Evolutionary conservation across 2,888 invertebrate genomes (phyloP).

Genomic region (Amorpha juglandis): DNA sequence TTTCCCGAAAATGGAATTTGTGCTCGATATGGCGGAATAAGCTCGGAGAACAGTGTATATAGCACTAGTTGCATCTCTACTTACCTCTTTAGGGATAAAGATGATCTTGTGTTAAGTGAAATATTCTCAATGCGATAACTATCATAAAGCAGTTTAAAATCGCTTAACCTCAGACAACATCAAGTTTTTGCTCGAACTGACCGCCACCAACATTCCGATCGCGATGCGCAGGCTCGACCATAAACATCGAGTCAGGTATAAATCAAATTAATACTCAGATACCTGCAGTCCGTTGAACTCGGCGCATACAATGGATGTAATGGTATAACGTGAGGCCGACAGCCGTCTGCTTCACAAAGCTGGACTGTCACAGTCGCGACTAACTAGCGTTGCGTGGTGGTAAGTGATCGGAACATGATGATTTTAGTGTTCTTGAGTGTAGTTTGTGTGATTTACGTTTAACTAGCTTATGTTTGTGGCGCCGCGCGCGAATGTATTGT

Average conservation of each 20-base stretch:
- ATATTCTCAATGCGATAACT: not conserved
- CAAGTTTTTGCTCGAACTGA: slow-evolving; percentile 13
- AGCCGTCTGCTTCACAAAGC: slow-evolving; percentile 58
- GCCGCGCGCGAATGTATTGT: no score
- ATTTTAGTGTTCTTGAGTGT: not conserved
- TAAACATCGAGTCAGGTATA: slow-evolving; percentile 31
- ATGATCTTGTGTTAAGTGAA: no score
- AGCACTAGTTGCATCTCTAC: no score
- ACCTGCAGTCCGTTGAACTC: slow-evolving; percentile 54
- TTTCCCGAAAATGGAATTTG: no score
- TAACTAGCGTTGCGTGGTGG: slow-evolving; percentile 50
- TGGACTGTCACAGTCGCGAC: slow-evolving; percentile 57
- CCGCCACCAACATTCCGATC: slow-evolving; percentile 11
- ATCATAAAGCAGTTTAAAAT: slow-evolving; percentile 4
- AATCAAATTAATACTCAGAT: slow-evolving; percentile 53
- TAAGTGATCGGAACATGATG: slow-evolving; percentile 41
- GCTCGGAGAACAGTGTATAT: no score
- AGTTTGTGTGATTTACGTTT: no score
- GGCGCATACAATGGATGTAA: slow-evolving; percentile 61
- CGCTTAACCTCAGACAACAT: not conserved
- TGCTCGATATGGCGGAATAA: no score
- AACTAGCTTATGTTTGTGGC: no score
- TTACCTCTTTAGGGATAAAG: no score
- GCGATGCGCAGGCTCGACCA: slow-evolving; percentile 14
- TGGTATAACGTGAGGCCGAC: slow-evolving; percentile 57